A percentile compares a stretch with the other conserved stretches of the same genome.
phyloP scores from a whole-genome alignment of 2,113 vertebrate species.

The Myotis brandtii region DNA sequence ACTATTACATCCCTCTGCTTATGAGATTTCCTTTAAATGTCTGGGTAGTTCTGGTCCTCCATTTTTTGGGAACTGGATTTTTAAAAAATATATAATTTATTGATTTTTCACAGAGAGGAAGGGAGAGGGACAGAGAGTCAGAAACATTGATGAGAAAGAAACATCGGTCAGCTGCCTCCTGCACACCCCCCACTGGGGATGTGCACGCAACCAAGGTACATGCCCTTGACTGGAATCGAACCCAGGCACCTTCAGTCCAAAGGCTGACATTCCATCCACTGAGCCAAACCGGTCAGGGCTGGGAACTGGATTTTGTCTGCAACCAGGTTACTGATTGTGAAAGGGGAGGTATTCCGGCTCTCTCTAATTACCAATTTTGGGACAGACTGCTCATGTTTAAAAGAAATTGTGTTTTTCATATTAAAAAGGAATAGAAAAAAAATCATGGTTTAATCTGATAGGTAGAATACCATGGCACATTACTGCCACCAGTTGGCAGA shows the following conservation, averaged over 20 bases:
- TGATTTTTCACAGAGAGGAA: no score
- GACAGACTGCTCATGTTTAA: constrained; percentile 10
- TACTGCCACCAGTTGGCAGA: constrained; percentile 57
- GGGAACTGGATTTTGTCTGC: neutral
- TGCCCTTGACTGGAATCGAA: no score
- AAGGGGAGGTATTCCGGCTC: constrained; percentile 2
- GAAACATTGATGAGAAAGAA: no score
- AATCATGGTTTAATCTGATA: neutral
- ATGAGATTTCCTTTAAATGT: neutral
- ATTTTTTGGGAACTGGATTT: neutral
- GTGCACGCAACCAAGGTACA: no score
- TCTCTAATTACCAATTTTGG: neutral
- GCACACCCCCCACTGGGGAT: no score
- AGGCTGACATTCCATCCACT: no score
- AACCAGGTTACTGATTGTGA: constrained; percentile 10
- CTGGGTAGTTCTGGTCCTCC: neutral
- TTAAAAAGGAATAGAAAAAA: constrained; percentile 33
- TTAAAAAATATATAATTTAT: neutral
- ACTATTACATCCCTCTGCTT: neutral
- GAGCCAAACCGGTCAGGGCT: no score
- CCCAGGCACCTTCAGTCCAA: no score
- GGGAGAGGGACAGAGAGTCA: no score
- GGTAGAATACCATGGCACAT: neutral
- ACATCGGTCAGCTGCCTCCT: no score
- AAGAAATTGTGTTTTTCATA: neutral